Evolutionary conservation across 2,888 invertebrate species (phyloP), one percentile per base, ranked within the genome.

Genomic region (Leucania comma): DNA sequence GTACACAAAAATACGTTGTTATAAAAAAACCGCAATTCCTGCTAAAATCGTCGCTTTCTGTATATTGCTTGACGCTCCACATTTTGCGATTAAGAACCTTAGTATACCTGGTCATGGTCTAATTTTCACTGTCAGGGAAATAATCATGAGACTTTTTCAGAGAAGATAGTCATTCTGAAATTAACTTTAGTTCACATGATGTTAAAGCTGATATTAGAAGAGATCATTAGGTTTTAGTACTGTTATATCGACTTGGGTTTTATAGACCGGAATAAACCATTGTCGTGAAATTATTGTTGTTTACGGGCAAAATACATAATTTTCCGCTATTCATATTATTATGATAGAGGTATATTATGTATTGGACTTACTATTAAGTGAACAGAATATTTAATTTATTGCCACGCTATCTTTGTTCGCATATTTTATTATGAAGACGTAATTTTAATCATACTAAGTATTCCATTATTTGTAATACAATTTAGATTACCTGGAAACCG

Each of bases 271-370:
- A 80, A 75, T 74, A 78, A 68, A 70, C 76, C 68, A 65, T 67
- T 74, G 80, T 86, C 75, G 65, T 78, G 80, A 80, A 85, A 86
- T 87, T 85, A 88, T 85, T 82, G 79, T 84, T 82, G 86, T 87
- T 87, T 85, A 83, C 80, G 75, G 81, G 57, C 64, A 29, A 81
- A 72, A 84, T 79, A 84, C 81, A 83, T 74, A 85, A 85, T 85
- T 86, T 84, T 82, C 87, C 85, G 84, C 84, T 82, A 83, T 87
- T 86, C 75, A 82, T 87, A 84, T 72, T 81, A 56, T 72, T 72
- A 73, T 82, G 72, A 83, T 81, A 85, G 83, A 24, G 26, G 48
- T 59, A 77, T 20, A n/a, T n/a, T n/a, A n/a, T n/a, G n/a, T n/a
- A n/a, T n/a, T 46, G 24, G 29, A 72, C 2, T 42, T 54, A 77